These are phyloP conservation scores for Melanerpes formicivorus DNA, from an alignment of 2,113 vertebrate species.

Conservation along the genomic window DNA sequence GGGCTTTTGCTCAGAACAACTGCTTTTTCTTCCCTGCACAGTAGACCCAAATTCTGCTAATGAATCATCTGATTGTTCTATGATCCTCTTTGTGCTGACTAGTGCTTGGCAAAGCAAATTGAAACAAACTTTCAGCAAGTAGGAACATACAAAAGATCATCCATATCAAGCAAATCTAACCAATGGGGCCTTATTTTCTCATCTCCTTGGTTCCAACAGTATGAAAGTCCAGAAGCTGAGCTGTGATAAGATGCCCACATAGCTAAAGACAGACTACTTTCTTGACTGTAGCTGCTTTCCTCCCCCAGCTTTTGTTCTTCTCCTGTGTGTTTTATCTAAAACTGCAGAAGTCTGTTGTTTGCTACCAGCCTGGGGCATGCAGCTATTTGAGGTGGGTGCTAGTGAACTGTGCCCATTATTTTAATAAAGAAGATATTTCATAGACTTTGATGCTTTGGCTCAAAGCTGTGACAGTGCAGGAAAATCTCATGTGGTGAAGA, in stretches of 20 bases:
- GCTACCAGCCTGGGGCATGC: not conserved
- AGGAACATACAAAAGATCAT: not conserved
- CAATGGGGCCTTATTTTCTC: not conserved
- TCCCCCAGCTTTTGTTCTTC: not conserved
- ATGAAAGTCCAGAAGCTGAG: not conserved
- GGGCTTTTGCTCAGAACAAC: accelerated
- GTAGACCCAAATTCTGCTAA: not conserved
- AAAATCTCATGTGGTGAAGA: not conserved
- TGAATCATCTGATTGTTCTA: not conserved
- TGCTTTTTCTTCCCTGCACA: not conserved
- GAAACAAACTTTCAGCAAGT: not conserved
- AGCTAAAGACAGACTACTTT: not conserved
- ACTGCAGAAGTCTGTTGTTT: not conserved
- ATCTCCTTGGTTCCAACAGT: not conserved
- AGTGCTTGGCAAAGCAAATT: not conserved
- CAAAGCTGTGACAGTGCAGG: not conserved
- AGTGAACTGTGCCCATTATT: not conserved
- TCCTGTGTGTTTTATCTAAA: not conserved
- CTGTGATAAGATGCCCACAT: not conserved
- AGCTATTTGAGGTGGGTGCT: not conserved
- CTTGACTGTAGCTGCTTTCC: not conserved
- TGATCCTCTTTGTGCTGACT: not conserved
- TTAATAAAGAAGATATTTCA: not conserved
- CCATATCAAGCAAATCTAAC: not conserved
- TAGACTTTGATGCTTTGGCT: not conserved